Evolutionary conservation across 2,113 vertebrate species (phyloP), one percentile per base, ranked within the genome.

Genomic region (Rattus rattus): DNA sequence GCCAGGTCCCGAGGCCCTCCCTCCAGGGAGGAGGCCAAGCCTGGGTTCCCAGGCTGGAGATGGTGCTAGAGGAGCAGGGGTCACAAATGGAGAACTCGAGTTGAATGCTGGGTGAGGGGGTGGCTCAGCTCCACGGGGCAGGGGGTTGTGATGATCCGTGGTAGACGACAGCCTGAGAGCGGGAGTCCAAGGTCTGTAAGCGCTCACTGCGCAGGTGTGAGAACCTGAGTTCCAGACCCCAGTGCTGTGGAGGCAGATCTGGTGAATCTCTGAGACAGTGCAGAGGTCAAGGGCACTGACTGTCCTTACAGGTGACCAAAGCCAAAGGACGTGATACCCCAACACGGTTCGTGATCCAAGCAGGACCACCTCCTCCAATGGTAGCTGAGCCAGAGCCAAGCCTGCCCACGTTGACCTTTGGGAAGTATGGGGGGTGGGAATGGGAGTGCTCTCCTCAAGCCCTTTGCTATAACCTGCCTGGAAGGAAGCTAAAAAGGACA

Each of bases 101-200:
- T 33, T 3, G 20, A 24, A 59, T 52, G 63, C 49, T 28, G 33
- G 8, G 39, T 43, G 24, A 1, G 10, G 43, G n/a, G 17, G 22
- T 19, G 17, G 69, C 24, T 43, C 22, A 0, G 81, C 54, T 80
- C 0, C 0, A 24, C 7, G 30, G 5, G 36, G 13, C 4, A 10
- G 70, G 0, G 2, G 39, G 19, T 11, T 24, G 2, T 0, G 12
- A 8, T 2, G 56, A 16, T 9, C 0, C 0, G 2, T 14, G 2
- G 22, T 39, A 67, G 43, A 0, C 9, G 1, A 20, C 13, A 43
- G n/a, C 59, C 26, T 0, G 11, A 13, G 52, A 49, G 2, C 30
- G 26, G 4, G 14, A 47, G 26, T 65, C 26, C 24, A 65, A 26
- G 24, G 59, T 10, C 81, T 65, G 8, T 67, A 67, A 49, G 28